Conservation (phyloP, 2,113 vertebrate genomes). For the Carassius gibelio region DNA sequence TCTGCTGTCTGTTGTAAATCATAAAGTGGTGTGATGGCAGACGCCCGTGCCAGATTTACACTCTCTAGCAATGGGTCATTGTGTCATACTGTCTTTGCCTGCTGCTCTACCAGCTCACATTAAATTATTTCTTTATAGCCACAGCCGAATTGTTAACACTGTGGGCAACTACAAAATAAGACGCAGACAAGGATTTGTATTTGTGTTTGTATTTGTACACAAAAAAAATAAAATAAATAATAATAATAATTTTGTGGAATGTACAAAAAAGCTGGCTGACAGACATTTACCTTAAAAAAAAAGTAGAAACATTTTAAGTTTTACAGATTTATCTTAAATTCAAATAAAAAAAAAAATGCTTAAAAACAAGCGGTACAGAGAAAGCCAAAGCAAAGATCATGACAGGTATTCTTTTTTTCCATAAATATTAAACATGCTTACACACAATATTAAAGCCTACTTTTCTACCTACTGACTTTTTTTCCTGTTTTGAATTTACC, state of each 20-base stretch:
- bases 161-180: conserved; percentile 54
- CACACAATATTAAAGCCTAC: neutral
- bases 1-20: conserved; percentile 53
- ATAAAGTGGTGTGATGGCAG: conserved; percentile 39
- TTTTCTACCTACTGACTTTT: too few relatives aligned
- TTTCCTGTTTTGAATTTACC: too few relatives aligned
- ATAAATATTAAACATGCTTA: neutral
- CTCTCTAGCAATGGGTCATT: conserved; percentile 48
- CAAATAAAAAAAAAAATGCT: too few relatives aligned
- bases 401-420: neutral
- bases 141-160: conserved; percentile 67
- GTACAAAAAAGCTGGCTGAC: too few relatives aligned
- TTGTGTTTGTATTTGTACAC: too few relatives aligned
- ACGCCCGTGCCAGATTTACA: conserved; percentile 54
- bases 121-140: conserved; percentile 62
- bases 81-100: conserved; percentile 56
- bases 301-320: neutral
- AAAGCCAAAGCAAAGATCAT: too few relatives aligned
- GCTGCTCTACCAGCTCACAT: conserved; percentile 55
- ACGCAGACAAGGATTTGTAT: neutral
- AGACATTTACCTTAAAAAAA: too few relatives aligned
- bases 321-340: neutral
- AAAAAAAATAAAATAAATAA: neutral
- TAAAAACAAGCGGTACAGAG: too few relatives aligned
- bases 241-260: too few relatives aligned